Evolutionary conservation across 2,797 vertebrate species (phyloP), one percentile per base, ranked within the genome.

Genomic region (Lacerta bilineata): DNA sequence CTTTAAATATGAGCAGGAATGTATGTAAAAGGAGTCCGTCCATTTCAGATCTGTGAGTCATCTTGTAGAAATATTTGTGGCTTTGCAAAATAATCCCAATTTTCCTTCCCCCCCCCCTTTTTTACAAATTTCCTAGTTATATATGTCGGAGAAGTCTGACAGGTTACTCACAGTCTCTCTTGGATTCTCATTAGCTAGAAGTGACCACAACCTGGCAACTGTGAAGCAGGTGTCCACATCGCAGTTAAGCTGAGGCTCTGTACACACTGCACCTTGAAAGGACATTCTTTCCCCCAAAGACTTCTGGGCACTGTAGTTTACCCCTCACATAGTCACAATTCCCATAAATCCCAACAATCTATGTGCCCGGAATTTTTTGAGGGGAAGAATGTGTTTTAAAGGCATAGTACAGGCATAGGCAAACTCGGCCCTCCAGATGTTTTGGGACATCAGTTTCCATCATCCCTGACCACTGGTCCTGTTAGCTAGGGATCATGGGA

Each of bases 191-290:
- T 91, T 88, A 72, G 77, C 85, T 55, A 4, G 76, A 80, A 41
- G 8, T 36, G 80, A 93, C 75, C 77, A 82, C 85, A 87, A 59
- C 9, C 20, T 50, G 36, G 2, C 18, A 91, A 87, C 85, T 75
- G 61, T 33, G 75, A 86, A 91, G 83, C 77, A 90, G 83, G 18
- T 89, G 83, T 59, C 75, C n/a, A 2, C 69, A 36, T 41, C 33
- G 15, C 1, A 76, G 61, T 9, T 59, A 50, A 64, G 66, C 50
- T 55, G 50, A 55, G 13, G 50, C 13, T 55, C 50, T 55, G 50
- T 55, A 55, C 13, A 55, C 13, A 15, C 50, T 55, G 50, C 50
- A 4, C 13, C 50, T 55, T 55, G 13, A 55, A 55, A 55, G 13
- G 11, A 15, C 13, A 55, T 55, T 55, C 13, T 55, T 55, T 55